Percentiles rank a stretch among this genome's conserved stretches.
phyloP scores from a whole-genome alignment of 2,888 invertebrate species.

The Zhuqinia jingwanae region DNA sequence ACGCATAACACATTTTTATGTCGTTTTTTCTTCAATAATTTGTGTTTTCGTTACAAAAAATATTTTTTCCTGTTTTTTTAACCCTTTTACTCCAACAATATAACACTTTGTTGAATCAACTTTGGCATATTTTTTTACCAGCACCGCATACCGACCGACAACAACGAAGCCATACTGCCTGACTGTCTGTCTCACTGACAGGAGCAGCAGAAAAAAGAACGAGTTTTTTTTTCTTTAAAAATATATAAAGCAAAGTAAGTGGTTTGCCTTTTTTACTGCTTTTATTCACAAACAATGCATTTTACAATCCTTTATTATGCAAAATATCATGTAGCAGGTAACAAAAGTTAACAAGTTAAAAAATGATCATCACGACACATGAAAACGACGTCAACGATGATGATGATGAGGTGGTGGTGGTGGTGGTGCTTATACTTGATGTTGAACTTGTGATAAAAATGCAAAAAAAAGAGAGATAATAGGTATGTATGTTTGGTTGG shows the following conservation, averaged over 20 bases:
- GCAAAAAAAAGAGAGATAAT: constrained; percentile 6
- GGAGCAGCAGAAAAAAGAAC: constrained; percentile 30
- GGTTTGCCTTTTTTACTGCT: constrained; percentile 10
- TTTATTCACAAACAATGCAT: constrained; percentile 21
- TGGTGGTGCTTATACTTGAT: constrained; percentile 11
- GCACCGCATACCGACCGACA: neutral
- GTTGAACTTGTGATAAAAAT: constrained; percentile 35
- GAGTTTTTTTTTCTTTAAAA: constrained; percentile 34
- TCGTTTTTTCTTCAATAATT: neutral
- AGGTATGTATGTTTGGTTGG: neutral
- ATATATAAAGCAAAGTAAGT: neutral
- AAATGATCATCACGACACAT: neutral
- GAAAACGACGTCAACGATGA: constrained; percentile 8
- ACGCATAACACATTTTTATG: neutral
- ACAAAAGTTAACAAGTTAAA: constrained; percentile 21
- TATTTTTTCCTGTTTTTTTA: neutral
- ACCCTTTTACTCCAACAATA: too few species aligned
- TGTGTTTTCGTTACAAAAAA: too few species aligned
- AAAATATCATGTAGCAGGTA: constrained; percentile 22
- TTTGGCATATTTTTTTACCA: neutral
- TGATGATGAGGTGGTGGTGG: constrained; percentile 10
- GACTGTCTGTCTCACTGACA: constrained; percentile 28
- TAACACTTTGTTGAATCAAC: neutral
- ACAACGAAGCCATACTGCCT: constrained; percentile 16
- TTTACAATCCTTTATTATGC: neutral